These are phyloP conservation scores for Hylaea fasciaria DNA, from an alignment of 2,888 invertebrate genomes.

Conservation along the genomic window DNA sequence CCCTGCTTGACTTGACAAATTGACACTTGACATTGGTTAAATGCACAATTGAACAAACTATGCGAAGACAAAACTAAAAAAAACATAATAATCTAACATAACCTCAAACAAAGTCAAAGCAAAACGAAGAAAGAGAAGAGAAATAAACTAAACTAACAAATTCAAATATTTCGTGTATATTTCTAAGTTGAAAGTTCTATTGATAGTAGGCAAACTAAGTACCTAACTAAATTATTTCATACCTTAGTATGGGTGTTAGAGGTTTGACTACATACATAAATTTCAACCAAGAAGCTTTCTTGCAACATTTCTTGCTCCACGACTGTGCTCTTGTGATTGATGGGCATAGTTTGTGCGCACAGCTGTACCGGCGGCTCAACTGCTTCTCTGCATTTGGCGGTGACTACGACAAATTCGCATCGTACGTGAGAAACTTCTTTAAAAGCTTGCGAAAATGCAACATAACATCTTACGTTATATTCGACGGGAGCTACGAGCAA, in stretches of 20 bases:
- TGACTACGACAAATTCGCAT: conserved; percentile 92
- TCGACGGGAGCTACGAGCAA: conserved; percentile 91
- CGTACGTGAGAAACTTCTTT: conserved; percentile 88
- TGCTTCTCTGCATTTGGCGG: conserved; percentile 92
- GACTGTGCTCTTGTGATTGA: conserved; percentile 91
- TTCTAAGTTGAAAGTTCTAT: too few relatives aligned
- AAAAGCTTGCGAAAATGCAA: conserved; percentile 88
- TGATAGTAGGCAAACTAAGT: too few relatives aligned
- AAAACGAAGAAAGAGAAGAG: too few relatives aligned
- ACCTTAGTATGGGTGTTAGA: conserved; percentile 89
- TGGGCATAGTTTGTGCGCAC: conserved; percentile 90
- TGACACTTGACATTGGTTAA: too few relatives aligned
- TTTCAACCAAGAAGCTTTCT: conserved; percentile 86
- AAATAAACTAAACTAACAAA: too few relatives aligned
- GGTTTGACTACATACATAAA: conserved; percentile 93
- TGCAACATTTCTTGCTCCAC: conserved; percentile 87
- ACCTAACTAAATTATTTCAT: background rate
- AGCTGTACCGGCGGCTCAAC: conserved; percentile 87
- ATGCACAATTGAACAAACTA: too few relatives aligned
- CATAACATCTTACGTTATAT: conserved; percentile 89
- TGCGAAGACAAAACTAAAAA: too few relatives aligned
- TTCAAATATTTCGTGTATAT: too few relatives aligned
- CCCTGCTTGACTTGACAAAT: too few relatives aligned
- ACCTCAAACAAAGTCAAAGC: too few relatives aligned
- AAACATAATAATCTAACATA: too few relatives aligned